A percentile compares a stretch with the other conserved stretches of the same genome.
phyloP scores from a whole-genome alignment of 2,797 vertebrate species.

The Fratercula arctica region DNA sequence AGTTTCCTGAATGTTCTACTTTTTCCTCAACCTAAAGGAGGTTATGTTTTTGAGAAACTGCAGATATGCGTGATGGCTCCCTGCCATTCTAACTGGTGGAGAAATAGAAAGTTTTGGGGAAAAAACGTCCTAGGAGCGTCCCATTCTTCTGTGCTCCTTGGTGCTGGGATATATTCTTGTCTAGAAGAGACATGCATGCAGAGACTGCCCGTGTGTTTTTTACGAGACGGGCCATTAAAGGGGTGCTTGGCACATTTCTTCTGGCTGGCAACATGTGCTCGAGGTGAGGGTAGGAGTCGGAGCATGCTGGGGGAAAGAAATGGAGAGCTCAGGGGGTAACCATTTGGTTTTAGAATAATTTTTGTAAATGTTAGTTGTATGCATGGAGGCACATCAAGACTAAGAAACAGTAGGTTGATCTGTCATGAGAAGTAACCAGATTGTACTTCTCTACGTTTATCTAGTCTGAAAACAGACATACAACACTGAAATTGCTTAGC shows the following conservation, averaged over 20 bases:
- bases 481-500: neutral
- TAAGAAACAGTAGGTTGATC: neutral
- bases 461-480: neutral
- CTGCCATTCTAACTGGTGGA: neutral
- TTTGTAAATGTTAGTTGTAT: neutral
- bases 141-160: neutral
- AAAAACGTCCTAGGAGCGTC: neutral
- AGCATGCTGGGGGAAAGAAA: neutral
- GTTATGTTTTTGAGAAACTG: neutral
- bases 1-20: neutral
- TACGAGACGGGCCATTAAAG: neutral
- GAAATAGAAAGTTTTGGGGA: neutral
- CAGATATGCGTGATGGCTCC: fast-evolving
- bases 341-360: neutral
- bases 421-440: neutral
- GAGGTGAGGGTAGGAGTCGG: neutral
- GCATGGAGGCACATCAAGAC: neutral
- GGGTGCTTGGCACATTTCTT: neutral
- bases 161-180: neutral
- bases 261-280: neutral
- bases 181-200: neutral
- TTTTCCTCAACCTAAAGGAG: neutral
- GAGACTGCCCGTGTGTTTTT: neutral
- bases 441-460: neutral
- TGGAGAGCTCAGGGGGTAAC: neutral